Conservation (phyloP, 2,113 vertebrate genomes). For the Xenotilapia leptura region DNA sequence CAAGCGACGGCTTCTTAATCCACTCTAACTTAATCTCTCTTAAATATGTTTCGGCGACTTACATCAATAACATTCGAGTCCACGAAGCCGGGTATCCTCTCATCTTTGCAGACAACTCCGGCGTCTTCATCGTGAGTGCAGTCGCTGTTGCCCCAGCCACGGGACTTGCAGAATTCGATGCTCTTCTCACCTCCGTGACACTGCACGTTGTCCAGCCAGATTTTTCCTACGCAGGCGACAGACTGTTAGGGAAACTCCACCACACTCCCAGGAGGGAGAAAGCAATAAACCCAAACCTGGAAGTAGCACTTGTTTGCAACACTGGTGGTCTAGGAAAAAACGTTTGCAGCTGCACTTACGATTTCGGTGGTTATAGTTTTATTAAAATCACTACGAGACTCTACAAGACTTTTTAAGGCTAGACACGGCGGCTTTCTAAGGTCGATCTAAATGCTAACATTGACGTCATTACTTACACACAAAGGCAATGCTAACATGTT, state of each 20-base stretch:
- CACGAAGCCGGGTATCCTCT: slow-evolving; percentile 83
- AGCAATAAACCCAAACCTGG: neutral
- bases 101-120: slow-evolving; percentile 89
- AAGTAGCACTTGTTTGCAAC: neutral
- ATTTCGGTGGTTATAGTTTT: neutral
- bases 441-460: neutral
- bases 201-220: slow-evolving; percentile 95
- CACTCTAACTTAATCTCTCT: neutral
- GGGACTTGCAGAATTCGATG: slow-evolving; percentile 81
- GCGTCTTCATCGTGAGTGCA: slow-evolving; percentile 96
- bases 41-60: slow-evolving; percentile 17
- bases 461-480: neutral
- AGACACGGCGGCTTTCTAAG: accelerated
- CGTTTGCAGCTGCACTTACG: neutral
- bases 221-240: slow-evolving; percentile 74
- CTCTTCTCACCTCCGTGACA: slow-evolving; percentile 82
- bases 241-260: neutral
- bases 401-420: neutral
- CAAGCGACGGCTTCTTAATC: neutral
- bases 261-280: neutral
- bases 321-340: neutral
- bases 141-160: slow-evolving; percentile 96
- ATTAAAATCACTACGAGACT: neutral
- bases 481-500: neutral
- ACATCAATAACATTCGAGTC: slow-evolving; percentile 94